Percentiles rank a stretch among this genome's conserved stretches.
These are phyloP conservation scores for Druon quercuslanigerum DNA, from an alignment of 1,140 invertebrate genomes.

Conservation along the genomic window DNA sequence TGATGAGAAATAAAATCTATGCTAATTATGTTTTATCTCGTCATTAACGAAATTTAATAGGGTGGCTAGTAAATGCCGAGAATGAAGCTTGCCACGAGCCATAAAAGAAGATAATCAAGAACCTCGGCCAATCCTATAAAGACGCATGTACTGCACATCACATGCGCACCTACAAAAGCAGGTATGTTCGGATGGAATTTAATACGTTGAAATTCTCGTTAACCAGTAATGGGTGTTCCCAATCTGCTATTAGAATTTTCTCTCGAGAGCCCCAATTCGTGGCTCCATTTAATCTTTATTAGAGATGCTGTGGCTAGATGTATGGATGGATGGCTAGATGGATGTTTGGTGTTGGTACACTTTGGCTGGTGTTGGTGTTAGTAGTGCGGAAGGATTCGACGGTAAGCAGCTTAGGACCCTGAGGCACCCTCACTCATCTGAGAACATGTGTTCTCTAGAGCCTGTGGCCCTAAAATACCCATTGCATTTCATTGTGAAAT, in stretches of 20 bases:
- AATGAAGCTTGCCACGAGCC: background rate
- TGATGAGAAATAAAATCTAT: too few species aligned
- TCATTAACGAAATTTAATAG: background rate
- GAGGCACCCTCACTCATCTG: background rate
- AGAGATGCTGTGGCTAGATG: background rate
- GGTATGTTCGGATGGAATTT: background rate
- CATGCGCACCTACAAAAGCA: background rate
- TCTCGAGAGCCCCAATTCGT: conserved; percentile 36
- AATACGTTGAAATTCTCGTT: conserved; percentile 39
- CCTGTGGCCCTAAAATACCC: background rate
- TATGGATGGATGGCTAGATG: conserved; percentile 6
- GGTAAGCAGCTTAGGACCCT: conserved; percentile 50
- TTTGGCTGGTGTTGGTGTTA: conserved; percentile 17
- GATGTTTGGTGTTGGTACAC: conserved; percentile 26
- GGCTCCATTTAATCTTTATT: conserved; percentile 32
- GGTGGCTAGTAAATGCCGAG: background rate
- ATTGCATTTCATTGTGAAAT: conserved; percentile 3
- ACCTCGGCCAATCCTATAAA: conserved; percentile 29
- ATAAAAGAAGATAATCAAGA: conserved; percentile 47
- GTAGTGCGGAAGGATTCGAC: conserved; percentile 42
- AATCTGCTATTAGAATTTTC: conserved; percentile 39
- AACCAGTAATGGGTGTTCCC: conserved; percentile 43
- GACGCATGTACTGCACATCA: conserved; percentile 26
- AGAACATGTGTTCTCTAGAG: conserved; percentile 40
- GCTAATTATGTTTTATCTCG: too few species aligned